Evolutionary conservation across 2,797 vertebrate species (phyloP).

Genomic region (Vultur gryphus): DNA sequence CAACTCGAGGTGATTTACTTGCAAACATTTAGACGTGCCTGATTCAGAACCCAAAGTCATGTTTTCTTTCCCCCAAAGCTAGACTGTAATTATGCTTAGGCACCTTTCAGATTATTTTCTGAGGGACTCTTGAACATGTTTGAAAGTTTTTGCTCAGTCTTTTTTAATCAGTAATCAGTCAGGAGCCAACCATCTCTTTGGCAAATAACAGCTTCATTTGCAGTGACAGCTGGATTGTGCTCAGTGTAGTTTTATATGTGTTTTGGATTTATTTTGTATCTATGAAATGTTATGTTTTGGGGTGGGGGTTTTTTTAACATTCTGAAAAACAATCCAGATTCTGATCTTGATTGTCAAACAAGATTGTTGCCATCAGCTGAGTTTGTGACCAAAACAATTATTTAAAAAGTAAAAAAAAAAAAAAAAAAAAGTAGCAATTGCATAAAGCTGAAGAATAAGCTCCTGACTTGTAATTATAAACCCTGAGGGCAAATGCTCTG

Average conservation of each 20-base stretch:
- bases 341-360: background rate
- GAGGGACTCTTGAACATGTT: background rate
- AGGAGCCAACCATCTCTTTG: background rate
- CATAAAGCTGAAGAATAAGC: background rate
- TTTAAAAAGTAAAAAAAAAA: background rate
- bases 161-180: background rate
- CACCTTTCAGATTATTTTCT: background rate
- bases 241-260: background rate
- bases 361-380: background rate
- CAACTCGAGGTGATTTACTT: background rate
- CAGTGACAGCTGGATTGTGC: background rate
- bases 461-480: background rate
- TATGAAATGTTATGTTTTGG: background rate
- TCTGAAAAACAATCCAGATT: background rate
- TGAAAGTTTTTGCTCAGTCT: conserved; percentile 3
- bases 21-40: background rate
- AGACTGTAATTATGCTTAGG: background rate
- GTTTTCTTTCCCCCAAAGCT: background rate
- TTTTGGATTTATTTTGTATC: background rate
- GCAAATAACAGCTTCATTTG: background rate
- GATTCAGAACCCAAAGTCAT: background rate
- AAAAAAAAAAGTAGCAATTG: background rate
- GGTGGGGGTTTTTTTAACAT: background rate
- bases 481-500: background rate
- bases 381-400: background rate